Evolutionary conservation across 2,113 vertebrate genomes (phyloP), one percentile per base, ranked within the genome.

Genomic region (Dasypus novemcinctus): DNA sequence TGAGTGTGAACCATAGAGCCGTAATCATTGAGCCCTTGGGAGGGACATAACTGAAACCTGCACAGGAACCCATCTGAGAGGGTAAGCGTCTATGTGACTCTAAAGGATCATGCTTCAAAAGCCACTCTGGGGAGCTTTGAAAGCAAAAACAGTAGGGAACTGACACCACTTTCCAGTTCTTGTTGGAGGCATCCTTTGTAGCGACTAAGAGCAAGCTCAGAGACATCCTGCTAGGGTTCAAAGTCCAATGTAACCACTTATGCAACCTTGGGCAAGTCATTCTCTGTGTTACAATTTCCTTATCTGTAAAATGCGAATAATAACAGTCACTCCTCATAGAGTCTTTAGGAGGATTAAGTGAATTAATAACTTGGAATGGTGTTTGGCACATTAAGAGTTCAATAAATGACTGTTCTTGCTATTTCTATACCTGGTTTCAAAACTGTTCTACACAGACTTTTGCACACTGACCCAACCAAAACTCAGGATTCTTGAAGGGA

Each of bases 301-400:
- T 33, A n/a, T 63, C 78, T 54, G n/a, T 12, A 92, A 88, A 80
- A 29, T 31, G 2, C 7, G 36, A 29, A 52, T 75, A 89, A 78
- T 54, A 80, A 85, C 31, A 93, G n/a, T 46, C n/a, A 18, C 18
- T 91, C 33, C 17, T 75, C 43, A 61, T 17, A 82, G 29, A 81
- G 66, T 25, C 33, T 41, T 86, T 74, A 93, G 59, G 36, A 94
- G 31, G 36, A 61, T 25, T 81, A 57, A 69, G 57, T 87, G 57
- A 85, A 41, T 93, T 80, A 80, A 86, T 74, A 79, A 76, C 29
- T 94, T 94, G 29, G 23, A 75, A 68, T 75, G 68, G 21, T 76
- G 23, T 46, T 82, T 91, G 59, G 41, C 18, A 91, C 17, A 69
- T 75, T 85, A 46, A 72, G 33, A 74, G 25, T 72, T 93, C 57